phyloP scores from a whole-genome alignment of 1,140 invertebrate species.

The Drosophila cardini region DNA sequence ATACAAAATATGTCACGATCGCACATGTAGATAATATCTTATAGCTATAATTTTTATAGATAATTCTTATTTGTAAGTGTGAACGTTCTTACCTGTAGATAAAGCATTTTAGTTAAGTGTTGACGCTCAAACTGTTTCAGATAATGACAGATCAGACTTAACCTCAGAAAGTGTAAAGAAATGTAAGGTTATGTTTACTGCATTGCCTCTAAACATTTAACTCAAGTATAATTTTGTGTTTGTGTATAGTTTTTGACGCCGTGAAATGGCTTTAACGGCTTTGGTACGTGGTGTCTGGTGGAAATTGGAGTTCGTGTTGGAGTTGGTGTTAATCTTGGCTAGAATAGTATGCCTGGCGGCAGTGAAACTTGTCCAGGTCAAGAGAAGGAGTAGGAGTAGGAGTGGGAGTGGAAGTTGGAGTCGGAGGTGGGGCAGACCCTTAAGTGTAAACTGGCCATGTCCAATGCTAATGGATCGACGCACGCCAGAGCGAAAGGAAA shows the following conservation, averaged over 20 bases:
- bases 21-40: slow-evolving; percentile 10
- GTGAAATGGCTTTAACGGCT: slow-evolving; percentile 30
- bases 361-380: slow-evolving; percentile 42
- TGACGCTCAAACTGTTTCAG: slow-evolving; percentile 1
- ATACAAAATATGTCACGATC: slow-evolving; percentile 2
- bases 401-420: too few species aligned
- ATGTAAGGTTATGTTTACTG: background rate
- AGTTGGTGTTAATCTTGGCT: slow-evolving; percentile 22
- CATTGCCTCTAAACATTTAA: too few species aligned
- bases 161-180: background rate
- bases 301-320: slow-evolving; percentile 15
- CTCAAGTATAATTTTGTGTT: background rate
- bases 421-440: slow-evolving; percentile 17
- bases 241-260: background rate
- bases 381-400: background rate
- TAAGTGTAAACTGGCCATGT: slow-evolving; percentile 63
- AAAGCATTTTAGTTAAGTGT: background rate
- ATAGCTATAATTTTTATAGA: background rate
- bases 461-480: slow-evolving; percentile 54
- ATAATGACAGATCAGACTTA: background rate
- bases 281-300: slow-evolving; percentile 40
- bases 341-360: slow-evolving; percentile 30
- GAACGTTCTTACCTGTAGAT: background rate
- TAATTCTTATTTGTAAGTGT: background rate
- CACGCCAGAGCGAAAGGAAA: slow-evolving; percentile 51